Evolutionary conservation across 2,888 invertebrate species (phyloP), one percentile per base, ranked within the genome.

Genomic region (Acrocyrtus sp.): DNA sequence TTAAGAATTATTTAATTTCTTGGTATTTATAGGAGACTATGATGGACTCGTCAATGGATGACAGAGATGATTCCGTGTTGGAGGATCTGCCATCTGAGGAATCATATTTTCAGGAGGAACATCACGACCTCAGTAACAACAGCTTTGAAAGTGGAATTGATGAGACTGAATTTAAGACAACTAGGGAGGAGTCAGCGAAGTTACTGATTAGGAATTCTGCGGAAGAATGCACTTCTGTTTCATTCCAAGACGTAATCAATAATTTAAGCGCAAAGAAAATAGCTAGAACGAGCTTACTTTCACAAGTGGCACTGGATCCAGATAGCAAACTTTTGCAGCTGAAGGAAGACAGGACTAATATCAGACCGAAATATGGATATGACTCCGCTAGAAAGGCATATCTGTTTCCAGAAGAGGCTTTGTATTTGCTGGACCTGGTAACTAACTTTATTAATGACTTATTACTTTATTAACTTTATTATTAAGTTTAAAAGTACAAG

Each of bases 401-500:
- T 41, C 39, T 75, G 1, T 72, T 72, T 48, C 66, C 75, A 0
- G 75, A 75, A 43, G 75, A 75, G 47, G 70, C 75, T 21, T 43
- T 75, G 15, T 75, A 72, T 34, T 41, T 75, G 8, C 24, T 75
- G 4, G 75, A 75, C 34, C n/a, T 45, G 21, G 75, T 75, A 56
- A 47, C 58, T 43, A 3, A 48, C 10, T 19, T 4, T 51, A 51
- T 22, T 22, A 26, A 19, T 4, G 21, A 51, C 2, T 24, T 26
- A 24, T 15, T n/a, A n/a, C n/a, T n/a, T n/a, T n/a, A 51, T 24
- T 24, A 51, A 17, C 10, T 17, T 19, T 4, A 3, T 17, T 47
- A 3, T 47, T 47, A 47, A 17, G 45, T 5, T 57, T 43, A 57
- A 34, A 12, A 17, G 5, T 4, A 17, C 19, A 41, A 43, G 10